Base-by-base conservation (phyloP, 2,113 vertebrate species). In the Aspidoscelis tigris region DNA sequence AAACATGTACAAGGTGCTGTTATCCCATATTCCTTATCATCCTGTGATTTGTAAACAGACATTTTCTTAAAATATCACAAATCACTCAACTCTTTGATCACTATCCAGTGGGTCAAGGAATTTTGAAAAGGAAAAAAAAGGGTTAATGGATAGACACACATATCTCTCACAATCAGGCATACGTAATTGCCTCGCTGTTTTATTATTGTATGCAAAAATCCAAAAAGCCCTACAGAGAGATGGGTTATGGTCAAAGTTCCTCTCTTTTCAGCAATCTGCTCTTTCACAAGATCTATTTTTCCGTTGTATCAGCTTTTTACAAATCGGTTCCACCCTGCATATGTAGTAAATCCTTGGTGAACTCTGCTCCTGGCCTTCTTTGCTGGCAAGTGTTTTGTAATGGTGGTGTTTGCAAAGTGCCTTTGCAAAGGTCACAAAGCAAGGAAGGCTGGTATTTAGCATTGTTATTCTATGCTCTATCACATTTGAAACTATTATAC, bases 371-470 rank as follows among this genome's bases (percentile, higher is more conserved):
- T 81, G 24, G 26, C 47, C 55, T 89, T 8, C 85, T 58, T 87
- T 88, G 85, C 66, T 93, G 86, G 76, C 22, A 79, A 88, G 47
- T 0, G 76, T 82, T n/a, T 79, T 79, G 24, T 0, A 1, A 58
- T 86, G 82, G 89, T 87, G 80, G 22, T 14, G 12, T 78, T 85
- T 85, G 80, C 84, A 83, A 82, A 53, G n/a, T 80, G 53, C 7
- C 80, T 88, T 78, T 90, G 76, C 53, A 86, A 85, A 79, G 22
- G 21, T 83, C 83, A 84, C 75, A 16, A 90, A 93, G 86, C 90
- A 78, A 79, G 76, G 3, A 44, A 86, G 84, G 74, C 47, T 83
- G 58, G 80, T 82, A 33, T 58, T 79, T 89, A 72, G 76, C 43
- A 65, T 90, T 44, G 88, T 89, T 78, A 79, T 90, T 86, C 44